Base-by-base conservation (phyloP, 2,113 vertebrate species). In the Thymallus thymallus region DNA sequence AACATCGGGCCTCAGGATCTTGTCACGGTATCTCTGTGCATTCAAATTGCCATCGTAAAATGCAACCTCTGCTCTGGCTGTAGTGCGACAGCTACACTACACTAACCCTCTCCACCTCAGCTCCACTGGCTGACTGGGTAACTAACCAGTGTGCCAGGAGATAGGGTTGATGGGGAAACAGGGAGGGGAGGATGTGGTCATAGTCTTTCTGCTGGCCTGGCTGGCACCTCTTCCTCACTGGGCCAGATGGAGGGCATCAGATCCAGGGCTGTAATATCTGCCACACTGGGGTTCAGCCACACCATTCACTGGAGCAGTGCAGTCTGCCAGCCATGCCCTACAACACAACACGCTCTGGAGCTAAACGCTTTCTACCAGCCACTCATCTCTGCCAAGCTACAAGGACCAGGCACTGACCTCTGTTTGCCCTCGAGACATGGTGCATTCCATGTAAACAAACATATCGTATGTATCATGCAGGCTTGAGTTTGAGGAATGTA, bases 161-260 rank as follows among this genome's bases (percentile, higher is more conserved):
- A n/a, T 51, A 4, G 14, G 20, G 5, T 26, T 4, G 16, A 30
- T 24, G 46, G 45, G 23, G 51, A 35, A 45, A 74, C 22, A 12
- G 29, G 29, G n/a, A 9, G 32, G 24, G 55, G 5, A 16, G 7
- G 32, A 51, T 75, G 76, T 68, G 61, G 77, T 61, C 58, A 63
- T 41, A 16, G 51, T 78, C 78, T 68, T 69, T 73, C 72, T 68
- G 75, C 69, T 79, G 78, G 82, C 75, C 62, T 71, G 56, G 75
- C 69, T 79, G 78, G 78, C 72, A 63, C 68, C 63, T 62, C 69
- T 83, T 66, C 78, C 75, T 76, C 24, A 63, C 76, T 81, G 73
- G 32, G 72, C 73, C 82, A 84, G 79, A 84, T 84, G 82, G 79
- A 84, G 56, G 76, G 71, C 71, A 78, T 62, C 56, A 74, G 76